Evolutionary conservation across 2,888 invertebrate species (phyloP).

Genomic region (Zootermopsis nevadensis): DNA sequence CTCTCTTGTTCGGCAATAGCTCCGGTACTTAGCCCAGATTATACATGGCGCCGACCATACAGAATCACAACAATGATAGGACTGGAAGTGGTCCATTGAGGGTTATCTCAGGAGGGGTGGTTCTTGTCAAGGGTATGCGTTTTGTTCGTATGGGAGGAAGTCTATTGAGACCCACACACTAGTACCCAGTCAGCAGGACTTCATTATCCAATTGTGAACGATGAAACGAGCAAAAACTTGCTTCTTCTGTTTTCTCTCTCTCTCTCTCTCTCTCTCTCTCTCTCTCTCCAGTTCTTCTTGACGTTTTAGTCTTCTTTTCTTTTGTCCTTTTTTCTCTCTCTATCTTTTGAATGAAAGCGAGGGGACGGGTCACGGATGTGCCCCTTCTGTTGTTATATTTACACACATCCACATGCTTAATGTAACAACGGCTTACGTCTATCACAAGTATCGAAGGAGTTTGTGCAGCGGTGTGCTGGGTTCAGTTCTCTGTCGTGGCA

Average conservation of each 20-base stretch:
- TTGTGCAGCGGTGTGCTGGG: no score
- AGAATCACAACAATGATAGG: constrained; percentile 34
- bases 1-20: background rate
- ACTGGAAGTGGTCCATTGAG: constrained; percentile 23
- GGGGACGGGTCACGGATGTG: background rate
- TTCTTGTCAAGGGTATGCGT: background rate
- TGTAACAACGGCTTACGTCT: background rate
- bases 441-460: no score
- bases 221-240: constrained; percentile 49
- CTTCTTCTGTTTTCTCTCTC: constrained; percentile 21
- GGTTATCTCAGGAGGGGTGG: background rate
- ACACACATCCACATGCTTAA: background rate
- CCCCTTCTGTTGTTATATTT: constrained; percentile 31
- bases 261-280: no score
- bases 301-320: background rate
- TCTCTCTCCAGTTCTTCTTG: background rate
- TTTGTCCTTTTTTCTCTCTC: background rate
- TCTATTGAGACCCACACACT: background rate
- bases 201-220: constrained; percentile 51
- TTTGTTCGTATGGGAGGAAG: background rate
- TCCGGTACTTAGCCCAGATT: constrained; percentile 27
- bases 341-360: background rate
- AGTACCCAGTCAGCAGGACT: constrained; percentile 21
- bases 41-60: constrained; percentile 33
- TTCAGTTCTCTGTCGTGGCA: no score